These are phyloP conservation scores for Cephalotes varians DNA, from an alignment of 2,888 invertebrate species.

Conservation along the genomic window DNA sequence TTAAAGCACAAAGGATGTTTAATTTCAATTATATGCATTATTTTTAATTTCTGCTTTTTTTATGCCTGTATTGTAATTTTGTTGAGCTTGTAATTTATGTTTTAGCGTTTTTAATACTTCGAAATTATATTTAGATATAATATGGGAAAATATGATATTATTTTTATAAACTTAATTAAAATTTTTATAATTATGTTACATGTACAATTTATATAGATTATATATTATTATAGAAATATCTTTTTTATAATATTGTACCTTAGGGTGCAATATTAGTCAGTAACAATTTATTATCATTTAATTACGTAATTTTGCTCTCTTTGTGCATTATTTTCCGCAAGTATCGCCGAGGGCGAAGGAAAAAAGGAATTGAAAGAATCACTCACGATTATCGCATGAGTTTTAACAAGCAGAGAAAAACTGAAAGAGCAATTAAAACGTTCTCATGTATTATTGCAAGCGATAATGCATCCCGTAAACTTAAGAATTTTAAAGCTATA, in stretches of 20 bases:
- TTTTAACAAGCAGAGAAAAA: background rate
- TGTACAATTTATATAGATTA: background rate
- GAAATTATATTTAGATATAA: constrained; percentile 2
- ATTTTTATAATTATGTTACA: constrained; percentile 15
- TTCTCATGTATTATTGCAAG: constrained; percentile 40
- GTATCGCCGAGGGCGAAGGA: background rate
- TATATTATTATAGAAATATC: constrained; percentile 17
- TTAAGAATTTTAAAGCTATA: constrained; percentile 20
- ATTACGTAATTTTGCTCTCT: background rate
- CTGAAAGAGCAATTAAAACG: constrained; percentile 7
- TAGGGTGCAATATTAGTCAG: constrained; percentile 1
- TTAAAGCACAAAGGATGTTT: background rate
- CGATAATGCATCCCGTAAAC: constrained; percentile 21
- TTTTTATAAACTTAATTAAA: constrained; percentile 10
- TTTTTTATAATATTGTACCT: background rate
- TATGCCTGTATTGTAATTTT: background rate
- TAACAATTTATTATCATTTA: background rate
- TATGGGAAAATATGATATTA: background rate
- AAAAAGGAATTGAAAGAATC: background rate
- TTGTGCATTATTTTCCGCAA: constrained; percentile 2
- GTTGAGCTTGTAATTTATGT: constrained; percentile 4
- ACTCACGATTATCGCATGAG: background rate
- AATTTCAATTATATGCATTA: background rate
- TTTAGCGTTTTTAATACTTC: background rate
- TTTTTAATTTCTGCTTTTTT: background rate